A percentile compares a stretch with the other conserved stretches of the same genome.
Evolutionary conservation across 2,888 invertebrate genomes (phyloP).

Genomic region (Lydus trimaculatus): DNA sequence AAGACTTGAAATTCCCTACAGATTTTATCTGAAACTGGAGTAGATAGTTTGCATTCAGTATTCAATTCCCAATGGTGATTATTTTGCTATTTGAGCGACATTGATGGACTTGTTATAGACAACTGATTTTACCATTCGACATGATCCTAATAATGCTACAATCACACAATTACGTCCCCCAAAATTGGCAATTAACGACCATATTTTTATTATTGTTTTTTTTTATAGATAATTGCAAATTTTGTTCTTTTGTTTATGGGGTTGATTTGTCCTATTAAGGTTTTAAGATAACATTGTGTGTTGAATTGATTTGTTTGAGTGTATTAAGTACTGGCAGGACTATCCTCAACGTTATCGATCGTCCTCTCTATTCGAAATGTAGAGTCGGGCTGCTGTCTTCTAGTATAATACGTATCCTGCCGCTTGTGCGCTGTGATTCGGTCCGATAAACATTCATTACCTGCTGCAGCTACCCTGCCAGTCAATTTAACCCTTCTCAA

Average conservation of each 20-base stretch:
- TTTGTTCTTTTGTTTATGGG: too few species aligned
- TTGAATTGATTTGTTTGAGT: conserved; percentile 12
- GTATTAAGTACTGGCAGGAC: conserved; percentile 20
- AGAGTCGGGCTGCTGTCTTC: conserved; percentile 34
- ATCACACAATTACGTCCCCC: not conserved
- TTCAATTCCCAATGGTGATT: conserved; percentile 49
- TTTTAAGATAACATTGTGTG: not conserved
- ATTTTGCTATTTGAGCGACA: conserved; percentile 48
- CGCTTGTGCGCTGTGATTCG: conserved; percentile 55
- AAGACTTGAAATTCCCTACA: conserved; percentile 36
- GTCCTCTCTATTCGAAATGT: conserved; percentile 19
- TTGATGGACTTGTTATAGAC: conserved; percentile 44
- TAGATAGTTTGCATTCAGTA: conserved; percentile 44
- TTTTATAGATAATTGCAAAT: too few species aligned
- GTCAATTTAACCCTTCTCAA: conserved; percentile 59
- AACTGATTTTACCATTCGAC: conserved; percentile 15
- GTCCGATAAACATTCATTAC: conserved; percentile 60
- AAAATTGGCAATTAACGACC: too few species aligned
- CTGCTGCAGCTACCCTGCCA: conserved; percentile 52
- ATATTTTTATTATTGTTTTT: too few species aligned
- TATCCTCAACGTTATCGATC: conserved; percentile 30
- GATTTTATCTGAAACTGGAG: conserved; percentile 43
- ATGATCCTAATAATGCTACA: not conserved
- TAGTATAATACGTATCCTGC: conserved; percentile 18
- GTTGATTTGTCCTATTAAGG: not conserved